Conservation (phyloP, 2,888 invertebrate genomes). For the Nesidiocoris tenuis region DNA sequence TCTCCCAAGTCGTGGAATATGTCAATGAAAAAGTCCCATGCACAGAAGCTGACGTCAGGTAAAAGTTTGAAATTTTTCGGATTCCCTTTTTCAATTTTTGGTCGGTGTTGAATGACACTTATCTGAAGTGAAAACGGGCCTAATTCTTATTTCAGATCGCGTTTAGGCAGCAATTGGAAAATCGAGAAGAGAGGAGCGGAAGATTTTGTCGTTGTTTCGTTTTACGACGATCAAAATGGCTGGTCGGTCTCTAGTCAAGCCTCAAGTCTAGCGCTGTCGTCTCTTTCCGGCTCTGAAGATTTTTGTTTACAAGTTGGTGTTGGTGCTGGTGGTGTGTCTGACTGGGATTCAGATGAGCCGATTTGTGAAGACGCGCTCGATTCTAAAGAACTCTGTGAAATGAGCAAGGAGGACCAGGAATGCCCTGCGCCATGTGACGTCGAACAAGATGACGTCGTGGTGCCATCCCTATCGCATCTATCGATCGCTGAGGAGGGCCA, state of each 20-base stretch:
- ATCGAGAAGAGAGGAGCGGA: background rate
- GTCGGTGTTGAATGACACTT: too few relatives aligned
- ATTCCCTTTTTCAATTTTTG: too few relatives aligned
- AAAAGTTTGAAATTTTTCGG: too few relatives aligned
- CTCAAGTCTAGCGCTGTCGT: background rate
- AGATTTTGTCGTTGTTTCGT: background rate
- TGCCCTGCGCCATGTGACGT: background rate
- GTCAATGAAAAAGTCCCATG: background rate
- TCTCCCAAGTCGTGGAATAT: background rate
- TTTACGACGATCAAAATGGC: constrained; percentile 1
- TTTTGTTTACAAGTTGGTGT: background rate
- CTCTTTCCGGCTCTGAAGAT: background rate
- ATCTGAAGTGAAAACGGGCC: too few relatives aligned
- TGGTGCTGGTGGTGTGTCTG: background rate
- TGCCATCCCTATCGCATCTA: background rate
- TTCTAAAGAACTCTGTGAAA: background rate
- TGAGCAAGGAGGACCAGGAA: constrained; percentile 2
- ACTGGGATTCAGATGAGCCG: constrained; percentile 14
- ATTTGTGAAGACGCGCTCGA: background rate
- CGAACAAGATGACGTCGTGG: background rate
- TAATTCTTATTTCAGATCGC: background rate
- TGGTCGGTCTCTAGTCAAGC: constrained; percentile 5
- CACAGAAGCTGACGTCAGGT: constrained; percentile 13
- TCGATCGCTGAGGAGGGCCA: background rate
- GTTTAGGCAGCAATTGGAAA: background rate